A percentile compares a stretch with the other conserved stretches of the same genome.
Conservation (phyloP, 2,888 invertebrate genomes). For the Augiades crinisus region DNA sequence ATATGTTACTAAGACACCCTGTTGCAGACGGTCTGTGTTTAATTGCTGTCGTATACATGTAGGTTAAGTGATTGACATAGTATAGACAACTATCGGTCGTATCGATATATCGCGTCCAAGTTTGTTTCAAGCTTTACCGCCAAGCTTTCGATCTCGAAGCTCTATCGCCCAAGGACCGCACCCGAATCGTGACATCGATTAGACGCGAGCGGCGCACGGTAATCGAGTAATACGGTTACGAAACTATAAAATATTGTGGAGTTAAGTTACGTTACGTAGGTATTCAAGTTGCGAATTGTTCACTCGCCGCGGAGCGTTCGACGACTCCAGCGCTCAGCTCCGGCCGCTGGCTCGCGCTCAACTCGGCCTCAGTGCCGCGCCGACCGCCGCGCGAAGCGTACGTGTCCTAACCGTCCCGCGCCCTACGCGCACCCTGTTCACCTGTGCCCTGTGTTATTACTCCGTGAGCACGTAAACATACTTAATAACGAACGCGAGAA, state of each 20-base stretch:
- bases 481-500: conserved; percentile 44
- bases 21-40: too few relatives aligned
- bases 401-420: conserved; percentile 37
- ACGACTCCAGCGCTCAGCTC: conserved; percentile 27
- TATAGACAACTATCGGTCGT: too few relatives aligned
- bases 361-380: conserved; percentile 47
- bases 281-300: conserved; percentile 61
- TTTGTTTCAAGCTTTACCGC: too few relatives aligned
- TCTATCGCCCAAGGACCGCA: conserved; percentile 47
- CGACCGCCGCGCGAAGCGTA: conserved; percentile 42
- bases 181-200: conserved; percentile 75
- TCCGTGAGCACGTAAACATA: conserved; percentile 68
- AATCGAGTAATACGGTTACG: conserved; percentile 75
- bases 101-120: too few relatives aligned
- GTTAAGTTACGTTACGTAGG: conserved; percentile 72
- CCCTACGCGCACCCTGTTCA: conserved; percentile 50
- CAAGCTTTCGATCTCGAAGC: conserved; percentile 30
- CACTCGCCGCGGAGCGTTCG: conserved; percentile 44
- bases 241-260: conserved; percentile 77
- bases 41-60: too few relatives aligned
- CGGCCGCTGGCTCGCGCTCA: conserved; percentile 49
- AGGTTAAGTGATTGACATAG: too few relatives aligned
- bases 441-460: conserved; percentile 62
- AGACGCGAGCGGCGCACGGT: conserved; percentile 63
- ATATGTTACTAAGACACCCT: too few relatives aligned